Evolutionary conservation across 2,888 invertebrate genomes (phyloP), one percentile per base, ranked within the genome.

Genomic region (Chrysolina oricalcia): DNA sequence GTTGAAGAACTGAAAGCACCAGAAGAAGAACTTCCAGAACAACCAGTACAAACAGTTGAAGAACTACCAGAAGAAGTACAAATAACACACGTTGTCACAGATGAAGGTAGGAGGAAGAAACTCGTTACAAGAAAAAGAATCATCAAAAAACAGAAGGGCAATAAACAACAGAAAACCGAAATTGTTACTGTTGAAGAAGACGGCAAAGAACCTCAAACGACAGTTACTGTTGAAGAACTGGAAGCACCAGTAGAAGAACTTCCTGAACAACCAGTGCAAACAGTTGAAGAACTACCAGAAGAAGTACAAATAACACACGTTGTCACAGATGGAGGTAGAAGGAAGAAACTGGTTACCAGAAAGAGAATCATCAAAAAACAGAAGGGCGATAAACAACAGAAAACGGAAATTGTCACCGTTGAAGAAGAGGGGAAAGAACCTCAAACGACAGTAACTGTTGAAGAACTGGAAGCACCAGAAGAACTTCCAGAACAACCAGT

Each of bases 141-240:
- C 77, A 86, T 89, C 59, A 89, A 86, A 71, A 90, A 89, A 79
- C 87, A 87, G 1, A 88, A 80, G 77, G 89, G 86, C 85, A 10
- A 84, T 80, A 59, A 86, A 83, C 73, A 88, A 85, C 76, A 87
- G 86, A 50, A 80, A 10, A 87, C 86, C 5, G 86, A 86, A 81
- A 86, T 86, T 53, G 82, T 82, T 56, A 89, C 89, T 17, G 83
- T 89, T 48, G 87, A 87, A 81, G 85, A 88, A 81, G 89, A 89
- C 68, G 88, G 87, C n/a, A 83, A 86, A 66, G 84, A 88, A 63
- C 90, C 90, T 0, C 82, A 87, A 50, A 87, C 81, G 67, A 85
- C 87, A 59, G 83, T 86, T 40, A 78, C 79, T 9, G 82, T 85
- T 6, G 75, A 83, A 79, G 82, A 83, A 80, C 50, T 79, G 5